Evolutionary conservation across 2,888 invertebrate species (phyloP), one percentile per base, ranked within the genome.

Genomic region (Ferrisia virgata): DNA sequence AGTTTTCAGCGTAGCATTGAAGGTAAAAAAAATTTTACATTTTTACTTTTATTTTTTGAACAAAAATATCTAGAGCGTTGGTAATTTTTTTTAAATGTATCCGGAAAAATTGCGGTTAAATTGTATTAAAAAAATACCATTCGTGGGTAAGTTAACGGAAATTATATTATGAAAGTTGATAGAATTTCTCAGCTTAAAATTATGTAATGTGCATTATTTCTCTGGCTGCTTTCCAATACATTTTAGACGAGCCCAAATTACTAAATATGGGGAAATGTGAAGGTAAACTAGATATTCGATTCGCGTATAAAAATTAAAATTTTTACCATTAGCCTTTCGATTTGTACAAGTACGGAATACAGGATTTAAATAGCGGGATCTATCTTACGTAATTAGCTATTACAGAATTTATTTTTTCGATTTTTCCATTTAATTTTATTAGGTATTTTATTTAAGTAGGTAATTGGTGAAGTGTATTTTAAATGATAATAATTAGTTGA

Each of bases 221-320:
- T 9, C 53, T 78, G 39, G 78, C 78, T 9, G 4, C 15, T 36
- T 78, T 39, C 43, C 78, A 78, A 25, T 43, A 43, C 39, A 22
- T 43, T 78, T 78, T 78, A 78, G 43, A 78, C 22, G 39, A 40
- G 43, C 22, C 36, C 2, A 39, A 78, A 78, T 78, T 78, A 78
- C 25, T 15, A 64, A 64, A 64, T 11, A 11, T 28, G 9, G 53
- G 53, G 53, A 53, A 64, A 64, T 64, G 31, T 28, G 64, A 64
- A 64, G 64, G 64, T 39, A 1, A 33, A 84, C 25, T 80, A 25
- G 28, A 31, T 36, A 22, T 76, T 72, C 40, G 9, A 84, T 31
- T 33, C 40, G 76, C 36, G 25, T 40, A 76, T 22, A 9, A 31
- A 69, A 85, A 28, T 64, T 28, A 28, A 25, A 53, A 53, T 22